These are phyloP conservation scores for Fabriciana adippe DNA, from an alignment of 2,888 invertebrate species.

Conservation along the genomic window DNA sequence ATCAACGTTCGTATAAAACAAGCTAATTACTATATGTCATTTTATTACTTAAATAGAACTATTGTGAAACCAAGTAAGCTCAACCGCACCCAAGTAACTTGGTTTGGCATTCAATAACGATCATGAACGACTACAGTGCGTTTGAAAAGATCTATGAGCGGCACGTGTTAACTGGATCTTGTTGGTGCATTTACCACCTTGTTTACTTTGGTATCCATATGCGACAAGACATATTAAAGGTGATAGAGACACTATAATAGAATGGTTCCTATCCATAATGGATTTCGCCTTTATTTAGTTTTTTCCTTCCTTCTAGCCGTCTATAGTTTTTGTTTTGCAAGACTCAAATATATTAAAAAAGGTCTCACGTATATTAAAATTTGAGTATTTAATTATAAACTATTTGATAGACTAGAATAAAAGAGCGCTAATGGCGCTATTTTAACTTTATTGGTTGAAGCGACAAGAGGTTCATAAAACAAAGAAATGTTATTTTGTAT, in stretches of 20 bases:
- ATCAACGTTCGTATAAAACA: too few relatives aligned
- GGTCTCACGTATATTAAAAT: too few relatives aligned
- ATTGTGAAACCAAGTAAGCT: neutral
- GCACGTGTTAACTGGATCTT: slow-evolving; percentile 3
- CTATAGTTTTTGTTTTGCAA: too few relatives aligned
- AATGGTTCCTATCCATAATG: neutral
- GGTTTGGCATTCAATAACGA: slow-evolving; percentile 13
- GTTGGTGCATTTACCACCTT: neutral
- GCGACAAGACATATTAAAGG: neutral
- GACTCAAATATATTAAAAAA: too few relatives aligned
- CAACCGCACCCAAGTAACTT: neutral
- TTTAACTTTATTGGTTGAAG: too few relatives aligned
- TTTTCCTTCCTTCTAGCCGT: neutral
- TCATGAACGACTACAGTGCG: neutral
- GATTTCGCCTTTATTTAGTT: neutral
- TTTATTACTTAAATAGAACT: too few relatives aligned
- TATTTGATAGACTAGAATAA: too few relatives aligned
- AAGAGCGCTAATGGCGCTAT: too few relatives aligned
- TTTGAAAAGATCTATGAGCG: slow-evolving; percentile 7
- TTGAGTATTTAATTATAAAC: too few relatives aligned
- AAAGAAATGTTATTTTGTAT: too few relatives aligned
- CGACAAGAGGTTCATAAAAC: too few relatives aligned
- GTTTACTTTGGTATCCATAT: slow-evolving; percentile 7
- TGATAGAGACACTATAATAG: neutral
- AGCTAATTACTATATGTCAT: too few relatives aligned